Evolutionary conservation across 2,113 vertebrate genomes (phyloP).

Genomic region (Galeopterus variegatus): DNA sequence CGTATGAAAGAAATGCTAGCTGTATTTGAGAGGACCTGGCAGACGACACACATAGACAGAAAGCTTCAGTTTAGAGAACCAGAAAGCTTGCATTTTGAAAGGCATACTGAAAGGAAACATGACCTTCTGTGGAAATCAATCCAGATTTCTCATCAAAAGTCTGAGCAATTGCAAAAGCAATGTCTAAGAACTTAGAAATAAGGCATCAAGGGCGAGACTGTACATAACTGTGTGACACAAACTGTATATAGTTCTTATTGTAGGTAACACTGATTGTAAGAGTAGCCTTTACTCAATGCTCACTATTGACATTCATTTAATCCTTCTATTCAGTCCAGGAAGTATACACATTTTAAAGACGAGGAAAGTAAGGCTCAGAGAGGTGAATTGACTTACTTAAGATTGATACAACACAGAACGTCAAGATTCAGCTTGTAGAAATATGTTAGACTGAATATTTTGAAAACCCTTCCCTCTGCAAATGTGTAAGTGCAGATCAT

Average conservation of each 20-base stretch:
- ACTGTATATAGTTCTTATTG: not conserved
- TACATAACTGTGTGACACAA: not conserved
- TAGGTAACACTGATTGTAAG: not conserved
- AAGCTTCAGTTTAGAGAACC: not conserved
- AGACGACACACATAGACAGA: not conserved
- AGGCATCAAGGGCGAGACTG: not conserved
- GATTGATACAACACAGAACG: not conserved
- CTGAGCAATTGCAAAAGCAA: not conserved
- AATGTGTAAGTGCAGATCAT: not conserved
- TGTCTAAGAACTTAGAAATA: not conserved
- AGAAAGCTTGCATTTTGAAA: not conserved
- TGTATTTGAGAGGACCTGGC: not conserved
- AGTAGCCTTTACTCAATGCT: not conserved
- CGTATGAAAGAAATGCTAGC: not conserved
- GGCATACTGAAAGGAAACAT: not conserved
- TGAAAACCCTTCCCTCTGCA: not conserved
- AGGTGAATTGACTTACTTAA: not conserved
- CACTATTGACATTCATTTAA: not conserved
- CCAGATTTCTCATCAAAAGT: not conserved
- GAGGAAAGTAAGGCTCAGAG: not conserved
- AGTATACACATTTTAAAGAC: conserved; percentile 9
- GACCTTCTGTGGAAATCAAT: not conserved
- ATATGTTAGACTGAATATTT: conserved; percentile 16
- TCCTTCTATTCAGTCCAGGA: not conserved
- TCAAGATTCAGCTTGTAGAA: not conserved